phyloP scores from a whole-genome alignment of 2,113 vertebrate genomes.

The Silurus asotus region DNA sequence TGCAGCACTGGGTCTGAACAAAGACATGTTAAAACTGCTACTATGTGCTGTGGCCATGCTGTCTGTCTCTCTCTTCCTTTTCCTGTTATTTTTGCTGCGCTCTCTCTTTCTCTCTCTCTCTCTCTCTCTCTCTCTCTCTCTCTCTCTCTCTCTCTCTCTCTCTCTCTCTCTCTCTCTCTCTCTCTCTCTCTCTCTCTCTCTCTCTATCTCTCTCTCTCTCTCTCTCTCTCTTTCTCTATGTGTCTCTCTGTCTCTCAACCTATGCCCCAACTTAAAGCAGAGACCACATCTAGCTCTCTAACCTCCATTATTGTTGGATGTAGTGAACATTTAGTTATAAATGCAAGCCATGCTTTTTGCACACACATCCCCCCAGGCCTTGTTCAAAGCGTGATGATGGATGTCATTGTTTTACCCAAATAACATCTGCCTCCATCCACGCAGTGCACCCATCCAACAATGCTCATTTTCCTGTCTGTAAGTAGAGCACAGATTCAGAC shows the following conservation, averaged over 20 bases:
- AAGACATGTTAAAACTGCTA: constrained; percentile 75
- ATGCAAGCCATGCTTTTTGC: constrained; percentile 33
- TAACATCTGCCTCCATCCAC: background rate
- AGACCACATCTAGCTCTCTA: constrained; percentile 51
- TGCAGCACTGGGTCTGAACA: constrained; percentile 82
- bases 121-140: too few relatives aligned
- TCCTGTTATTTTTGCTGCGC: constrained; percentile 1
- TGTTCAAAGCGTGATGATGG: constrained; percentile 21
- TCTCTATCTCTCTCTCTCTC: constrained; percentile 4
- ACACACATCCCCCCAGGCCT: constrained; percentile 10
- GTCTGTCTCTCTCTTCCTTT: constrained; percentile 34
- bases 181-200: constrained; percentile 3
- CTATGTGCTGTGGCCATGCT: constrained; percentile 60
- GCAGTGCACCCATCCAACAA: background rate
- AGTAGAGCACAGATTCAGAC: background rate
- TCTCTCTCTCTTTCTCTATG: constrained; percentile 8
- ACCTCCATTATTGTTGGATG: constrained; percentile 22
- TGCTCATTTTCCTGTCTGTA: constrained; percentile 15
- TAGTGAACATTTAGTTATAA: constrained; percentile 3
- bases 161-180: too few relatives aligned
- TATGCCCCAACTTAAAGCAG: constrained; percentile 29
- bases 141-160: too few relatives aligned
- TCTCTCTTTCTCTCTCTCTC: too few relatives aligned
- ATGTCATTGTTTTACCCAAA: constrained; percentile 28
- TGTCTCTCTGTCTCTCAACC: constrained; percentile 5